Conservation (phyloP, 2,888 invertebrate genomes). For the Colletes collaris region DNA sequence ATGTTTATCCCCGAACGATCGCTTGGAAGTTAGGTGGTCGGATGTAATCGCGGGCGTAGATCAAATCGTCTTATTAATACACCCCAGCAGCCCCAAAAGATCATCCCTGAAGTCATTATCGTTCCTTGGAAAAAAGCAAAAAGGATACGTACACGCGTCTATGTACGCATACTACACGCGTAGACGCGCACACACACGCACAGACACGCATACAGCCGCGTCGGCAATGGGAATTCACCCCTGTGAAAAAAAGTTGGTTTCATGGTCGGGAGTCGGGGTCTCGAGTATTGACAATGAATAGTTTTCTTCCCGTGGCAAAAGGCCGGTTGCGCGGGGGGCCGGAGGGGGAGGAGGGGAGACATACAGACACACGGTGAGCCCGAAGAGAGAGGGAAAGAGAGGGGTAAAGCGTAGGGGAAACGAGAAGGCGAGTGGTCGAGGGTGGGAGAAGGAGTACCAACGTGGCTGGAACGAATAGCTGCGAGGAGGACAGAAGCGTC, state of each 20-base stretch:
- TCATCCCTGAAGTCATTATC: conserved; percentile 65
- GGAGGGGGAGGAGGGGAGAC: conserved; percentile 14
- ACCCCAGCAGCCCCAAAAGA: conserved; percentile 52
- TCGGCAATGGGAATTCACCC: conserved; percentile 62
- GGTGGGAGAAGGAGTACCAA: conserved; percentile 13
- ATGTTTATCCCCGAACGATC: conserved; percentile 27
- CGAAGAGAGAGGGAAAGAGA: background rate
- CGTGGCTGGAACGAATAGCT: conserved; percentile 43
- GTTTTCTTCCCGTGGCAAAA: conserved; percentile 68
- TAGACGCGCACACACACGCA: background rate
- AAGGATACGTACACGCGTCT: conserved; percentile 30
- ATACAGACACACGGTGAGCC: background rate
- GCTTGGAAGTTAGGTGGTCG: background rate
- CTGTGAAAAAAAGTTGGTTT: conserved; percentile 65
- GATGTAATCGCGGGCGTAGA: conserved; percentile 35
- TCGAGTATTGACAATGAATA: conserved; percentile 72
- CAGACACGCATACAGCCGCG: background rate
- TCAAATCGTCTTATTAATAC: conserved; percentile 57
- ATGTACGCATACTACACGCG: conserved; percentile 2
- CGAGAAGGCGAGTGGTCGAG: background rate
- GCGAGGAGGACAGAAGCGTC: conserved; percentile 28
- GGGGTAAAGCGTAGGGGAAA: background rate
- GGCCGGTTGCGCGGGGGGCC: conserved; percentile 45
- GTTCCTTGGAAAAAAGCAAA: conserved; percentile 41
- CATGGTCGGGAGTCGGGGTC: conserved; percentile 64